Evolutionary conservation across 1,140 invertebrate species (phyloP), one percentile per base, ranked within the genome.

Genomic region (Drosophila suzukii): DNA sequence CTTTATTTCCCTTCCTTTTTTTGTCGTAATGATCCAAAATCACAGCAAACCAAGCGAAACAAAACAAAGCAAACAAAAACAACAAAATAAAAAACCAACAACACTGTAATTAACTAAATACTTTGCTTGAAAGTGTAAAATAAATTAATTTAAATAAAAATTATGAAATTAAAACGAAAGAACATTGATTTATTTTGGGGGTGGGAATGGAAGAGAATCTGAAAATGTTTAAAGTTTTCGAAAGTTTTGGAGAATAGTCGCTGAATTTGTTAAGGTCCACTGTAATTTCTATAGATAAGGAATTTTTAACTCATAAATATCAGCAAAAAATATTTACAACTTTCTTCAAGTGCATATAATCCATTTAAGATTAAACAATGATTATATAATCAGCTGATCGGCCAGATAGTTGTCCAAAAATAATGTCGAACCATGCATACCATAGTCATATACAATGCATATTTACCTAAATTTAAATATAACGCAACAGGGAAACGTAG

Each of bases 111-210:
- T 85, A 85, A 85, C 75, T 77, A 76, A 85, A 78, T 81, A 81
- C 80, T 72, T 86, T 81, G 82, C 78, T 86, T 86, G 66, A 72
- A 82, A 86, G 78, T 86, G 82, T 86, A 88, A 86, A 86, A 86
- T 86, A 86, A 84, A 82, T 86, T 86, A 86, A 86, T 86, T 86
- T 82, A 86, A 86, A 86, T 88, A 85, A 86, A 85, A 86, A 86
- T 78, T 75, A 85, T 85, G 59, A 85, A 84, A 84, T 78, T 81
- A 66, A 78, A 76, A 55, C 12, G 71, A 65, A 20, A 0, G 5
- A 1, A 0, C 6, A 6, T 10, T 3, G 12, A 24, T 24, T 32
- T 55, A 39, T 11, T 36, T 5, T 13, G 15, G 39, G 38, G 38
- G 11, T 12, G 1, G 36, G 10, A 4, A 3, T 12, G 1, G 27